Evolutionary conservation across 2,113 vertebrate species (phyloP), one percentile per base, ranked within the genome.

Genomic region (Microtus pennsylvanicus): DNA sequence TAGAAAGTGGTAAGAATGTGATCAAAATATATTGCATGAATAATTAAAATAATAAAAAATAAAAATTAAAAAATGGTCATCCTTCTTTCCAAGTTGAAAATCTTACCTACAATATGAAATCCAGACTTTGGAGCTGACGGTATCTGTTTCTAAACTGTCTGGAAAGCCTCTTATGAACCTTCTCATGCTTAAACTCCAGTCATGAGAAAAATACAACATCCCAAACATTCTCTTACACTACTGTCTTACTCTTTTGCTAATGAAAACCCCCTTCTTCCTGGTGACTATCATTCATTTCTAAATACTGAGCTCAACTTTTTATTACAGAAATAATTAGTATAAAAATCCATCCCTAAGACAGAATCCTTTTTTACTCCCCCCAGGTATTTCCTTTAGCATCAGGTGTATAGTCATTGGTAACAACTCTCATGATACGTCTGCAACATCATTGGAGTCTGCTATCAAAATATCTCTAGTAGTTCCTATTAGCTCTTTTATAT

Each of bases 271-370:
- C 14, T 92, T 80, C 24, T 92, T 22, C 22, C 89, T 55, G 50
- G 12, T 92, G 92, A 76, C n/a, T 72, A 88, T 3, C 28, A 58
- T 42, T 83, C 28, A 47, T 30, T 86, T 7, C 74, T 67, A 86
- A 89, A 63, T 42, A 50, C 7, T 26, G 33, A 88, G 72, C 16
- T 61, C 77, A 86, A 47, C 58, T 88, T 52, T 61, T 86, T 65
- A 65, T 30, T 42, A 91, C 4, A 78, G 72, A 96, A 96, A 69
- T 76, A 76, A 77, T 88, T 90, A 38, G 42, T 69, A 69, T 69
- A 65, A 86, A 85, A 69, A 67, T 69, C 42, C 42, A 47, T 22
- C 50, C 63, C 42, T 86, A 67, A 67, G n/a, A 63, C 38, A 93
- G 30, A 82, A 67, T 42, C 38, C 67, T 24, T 63, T 58, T 76